phyloP scores from a whole-genome alignment of 2,113 vertebrate genomes.

The Amblyopsis rosae region DNA sequence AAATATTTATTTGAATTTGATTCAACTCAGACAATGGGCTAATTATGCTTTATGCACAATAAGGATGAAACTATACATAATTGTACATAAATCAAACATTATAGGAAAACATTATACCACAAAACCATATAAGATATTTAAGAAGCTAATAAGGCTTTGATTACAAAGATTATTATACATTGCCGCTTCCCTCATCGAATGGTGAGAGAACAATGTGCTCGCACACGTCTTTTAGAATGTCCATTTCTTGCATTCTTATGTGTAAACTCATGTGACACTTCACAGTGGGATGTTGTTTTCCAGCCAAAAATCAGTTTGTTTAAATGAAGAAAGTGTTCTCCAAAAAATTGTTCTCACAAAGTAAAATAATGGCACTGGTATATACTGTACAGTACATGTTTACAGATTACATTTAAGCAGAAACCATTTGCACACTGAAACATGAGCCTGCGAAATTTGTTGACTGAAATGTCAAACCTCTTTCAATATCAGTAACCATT shows the following conservation, averaged over 20 bases:
- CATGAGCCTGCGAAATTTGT: slow-evolving; percentile 38
- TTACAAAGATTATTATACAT: slow-evolving; percentile 22
- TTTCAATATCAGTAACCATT: neutral
- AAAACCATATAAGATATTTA: slow-evolving; percentile 16
- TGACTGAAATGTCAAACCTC: slow-evolving; percentile 12
- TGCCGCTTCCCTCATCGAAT: slow-evolving; percentile 21
- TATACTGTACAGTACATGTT: slow-evolving; percentile 35
- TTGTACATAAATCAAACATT: slow-evolving; percentile 1
- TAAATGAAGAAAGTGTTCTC: slow-evolving; percentile 8
- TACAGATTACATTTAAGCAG: slow-evolving; percentile 32
- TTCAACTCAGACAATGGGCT: slow-evolving; percentile 32
- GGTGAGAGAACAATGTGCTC: slow-evolving; percentile 26
- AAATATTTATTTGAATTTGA: slow-evolving; percentile 65
- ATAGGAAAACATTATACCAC: slow-evolving; percentile 17
- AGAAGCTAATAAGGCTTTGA: slow-evolving; percentile 23
- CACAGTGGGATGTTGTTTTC: slow-evolving; percentile 14
- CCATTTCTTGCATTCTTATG: slow-evolving; percentile 19
- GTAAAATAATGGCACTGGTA: slow-evolving; percentile 30
- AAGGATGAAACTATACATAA: slow-evolving; percentile 1
- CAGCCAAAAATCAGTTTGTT: slow-evolving; percentile 6
- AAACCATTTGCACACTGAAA: slow-evolving; percentile 26
- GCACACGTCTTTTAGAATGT: slow-evolving; percentile 30
- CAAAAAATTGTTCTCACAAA: slow-evolving; percentile 34
- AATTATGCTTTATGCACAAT: slow-evolving; percentile 6
- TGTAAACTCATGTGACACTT: slow-evolving; percentile 25